phyloP scores from a whole-genome alignment of 2,888 invertebrate species.

The Brachyptera putata region DNA sequence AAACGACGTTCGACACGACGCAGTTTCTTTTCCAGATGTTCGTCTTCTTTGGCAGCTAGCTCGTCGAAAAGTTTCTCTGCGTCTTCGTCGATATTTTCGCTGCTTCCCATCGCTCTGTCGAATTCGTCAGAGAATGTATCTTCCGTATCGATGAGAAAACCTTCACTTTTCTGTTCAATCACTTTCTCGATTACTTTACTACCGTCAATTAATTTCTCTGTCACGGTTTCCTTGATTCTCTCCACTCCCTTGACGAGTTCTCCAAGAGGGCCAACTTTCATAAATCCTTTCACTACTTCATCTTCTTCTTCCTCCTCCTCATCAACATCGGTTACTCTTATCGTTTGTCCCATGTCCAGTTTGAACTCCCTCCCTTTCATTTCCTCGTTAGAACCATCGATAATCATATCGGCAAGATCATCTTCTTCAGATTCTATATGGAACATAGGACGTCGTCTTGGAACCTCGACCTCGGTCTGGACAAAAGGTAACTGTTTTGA shows the following conservation, averaged over 20 bases:
- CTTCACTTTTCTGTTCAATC: neutral
- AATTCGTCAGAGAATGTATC: conserved; percentile 21
- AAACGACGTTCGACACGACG: conserved; percentile 49
- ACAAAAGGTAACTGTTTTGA: neutral
- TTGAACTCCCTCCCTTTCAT: neutral
- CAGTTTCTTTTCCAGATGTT: conserved; percentile 44
- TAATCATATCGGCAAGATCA: conserved; percentile 22
- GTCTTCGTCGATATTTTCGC: conserved; percentile 43
- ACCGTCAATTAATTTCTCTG: conserved; percentile 14
- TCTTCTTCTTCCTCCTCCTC: conserved; percentile 4
- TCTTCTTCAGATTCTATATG: conserved; percentile 48
- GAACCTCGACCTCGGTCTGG: conserved; percentile 26
- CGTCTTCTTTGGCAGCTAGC: conserved; percentile 21
- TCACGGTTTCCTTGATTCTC: neutral
- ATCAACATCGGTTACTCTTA: neutral
- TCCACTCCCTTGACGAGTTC: conserved; percentile 11
- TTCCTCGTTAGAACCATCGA: conserved; percentile 4
- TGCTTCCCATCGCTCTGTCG: conserved; percentile 38
- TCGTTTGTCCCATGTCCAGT: conserved; percentile 1
- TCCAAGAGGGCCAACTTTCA: conserved; percentile 1
- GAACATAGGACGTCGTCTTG: conserved; percentile 45
- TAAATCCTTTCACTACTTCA: conserved; percentile 15
- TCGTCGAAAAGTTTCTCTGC: conserved; percentile 29
- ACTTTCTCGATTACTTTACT: conserved; percentile 6
- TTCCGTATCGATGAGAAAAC: conserved; percentile 21